Base-by-base conservation (phyloP, 2,797 vertebrate genomes). In the Acrossocheilus wenchowensis region DNA sequence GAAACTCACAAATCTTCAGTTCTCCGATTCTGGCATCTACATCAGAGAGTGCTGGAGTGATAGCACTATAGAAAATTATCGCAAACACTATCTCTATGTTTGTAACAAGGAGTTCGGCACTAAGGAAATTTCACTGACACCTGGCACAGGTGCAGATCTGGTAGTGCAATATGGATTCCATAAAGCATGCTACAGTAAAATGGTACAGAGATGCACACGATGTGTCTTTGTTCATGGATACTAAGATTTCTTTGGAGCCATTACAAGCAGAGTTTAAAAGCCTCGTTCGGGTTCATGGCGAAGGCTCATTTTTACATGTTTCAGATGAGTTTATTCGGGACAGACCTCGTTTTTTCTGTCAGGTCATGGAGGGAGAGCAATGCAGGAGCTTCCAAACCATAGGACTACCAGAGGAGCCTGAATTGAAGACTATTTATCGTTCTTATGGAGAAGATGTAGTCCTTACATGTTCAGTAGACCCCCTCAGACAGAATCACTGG, bases 41-140 rank as follows among this genome's bases (percentile, higher is more conserved):
- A 83, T 90, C 66, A 91, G 88, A 78, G 94, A 96, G 80, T 96
- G 95, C 75, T 95, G 95, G 95, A 5, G 73, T 81, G 78, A 92
- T 73, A 68, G 87, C 1, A 83, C 5, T 0, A 64, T 90, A 0
- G 45, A 72, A 57, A 93, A 41, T 26, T 72, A 92, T 7, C 73
- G 87, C 26, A 88, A 54, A 3, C 69, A 91, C 17, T 74, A 90
- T 54, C 92, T 96, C 11, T 75, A 26, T 0, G 92, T 96, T n/a
- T 96, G 95, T 73, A 48, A 88, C 0, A 12, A 92, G 45, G 91
- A 95, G 88, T 21, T 68, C 2, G 43, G 10, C 15, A 0, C 86
- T 21, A 6, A 88, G 72, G 84, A 93, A 30, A 91, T 95, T 23
- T 7, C 6, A 12, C 26, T 90, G 39, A 82, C 45, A 12, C 36